These are phyloP conservation scores for Aspiorhynchus laticeps DNA, from an alignment of 2,113 vertebrate genomes.

Conservation along the genomic window DNA sequence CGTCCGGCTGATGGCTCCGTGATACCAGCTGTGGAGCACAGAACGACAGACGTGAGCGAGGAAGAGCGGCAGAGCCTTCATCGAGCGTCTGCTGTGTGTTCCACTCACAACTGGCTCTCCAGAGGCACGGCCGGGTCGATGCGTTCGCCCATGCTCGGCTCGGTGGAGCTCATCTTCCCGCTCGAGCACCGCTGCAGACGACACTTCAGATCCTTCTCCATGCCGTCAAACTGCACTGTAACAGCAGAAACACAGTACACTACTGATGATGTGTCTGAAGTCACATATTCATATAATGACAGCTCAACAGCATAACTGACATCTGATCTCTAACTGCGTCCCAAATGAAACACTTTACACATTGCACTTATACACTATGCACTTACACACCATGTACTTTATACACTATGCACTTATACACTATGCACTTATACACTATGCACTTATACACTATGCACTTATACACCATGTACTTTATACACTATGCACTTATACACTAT, in stretches of 20 bases:
- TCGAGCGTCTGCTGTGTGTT: not conserved
- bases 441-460: no score
- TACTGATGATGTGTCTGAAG: not conserved
- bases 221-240: conserved; percentile 87
- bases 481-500: no score
- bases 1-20: conserved; percentile 93
- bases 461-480: no score
- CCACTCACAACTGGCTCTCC: conserved; percentile 94
- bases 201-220: conserved; percentile 87
- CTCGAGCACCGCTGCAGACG: conserved; percentile 84
- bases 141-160: conserved; percentile 84
- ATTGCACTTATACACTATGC: no score
- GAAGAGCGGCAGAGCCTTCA: conserved; percentile 52
- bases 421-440: no score
- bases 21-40: conserved; percentile 87
- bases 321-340: no score
- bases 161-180: conserved; percentile 80
- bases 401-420: no score
- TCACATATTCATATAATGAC: no score
- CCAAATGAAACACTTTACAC: no score
- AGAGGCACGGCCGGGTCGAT: conserved; percentile 90
- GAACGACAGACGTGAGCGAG: not conserved
- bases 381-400: no score
- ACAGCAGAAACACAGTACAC: not conserved
- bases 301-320: no score